Evolutionary conservation across 2,113 vertebrate genomes (phyloP).

Genomic region (Hemibagrus wyckioides): DNA sequence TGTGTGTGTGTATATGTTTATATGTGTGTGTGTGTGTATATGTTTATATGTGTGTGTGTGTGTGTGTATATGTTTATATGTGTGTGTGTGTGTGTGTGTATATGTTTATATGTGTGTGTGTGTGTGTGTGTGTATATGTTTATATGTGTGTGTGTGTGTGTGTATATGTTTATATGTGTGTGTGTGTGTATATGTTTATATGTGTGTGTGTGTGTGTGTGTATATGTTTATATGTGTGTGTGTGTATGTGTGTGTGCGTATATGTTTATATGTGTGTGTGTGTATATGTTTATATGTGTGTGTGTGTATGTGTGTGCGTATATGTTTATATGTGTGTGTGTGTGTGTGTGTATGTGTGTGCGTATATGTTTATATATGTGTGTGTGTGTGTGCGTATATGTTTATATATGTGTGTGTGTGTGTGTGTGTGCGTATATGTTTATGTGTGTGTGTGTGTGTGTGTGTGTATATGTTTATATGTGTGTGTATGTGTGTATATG

Average conservation of each 20-base stretch:
- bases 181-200: constrained; percentile 43
- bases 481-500: constrained; percentile 39
- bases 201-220: constrained; percentile 41
- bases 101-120: constrained; percentile 39
- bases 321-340: neutral
- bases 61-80: no score
- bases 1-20: constrained; percentile 39
- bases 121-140: constrained; percentile 20
- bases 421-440: constrained; percentile 18
- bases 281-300: no score
- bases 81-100: constrained; percentile 44
- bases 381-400: no score
- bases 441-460: neutral
- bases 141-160: neutral
- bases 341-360: constrained; percentile 1
- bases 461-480: constrained; percentile 41
- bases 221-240: neutral
- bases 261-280: constrained; percentile 41
- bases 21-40: constrained; percentile 32
- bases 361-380: constrained; percentile 42
- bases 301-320: constrained; percentile 36
- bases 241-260: neutral
- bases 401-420: constrained; percentile 42
- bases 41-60: neutral
- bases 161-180: neutral